Evolutionary conservation across 2,888 invertebrate species (phyloP), one percentile per base, ranked within the genome.

Genomic region (Apodemia mormo): DNA sequence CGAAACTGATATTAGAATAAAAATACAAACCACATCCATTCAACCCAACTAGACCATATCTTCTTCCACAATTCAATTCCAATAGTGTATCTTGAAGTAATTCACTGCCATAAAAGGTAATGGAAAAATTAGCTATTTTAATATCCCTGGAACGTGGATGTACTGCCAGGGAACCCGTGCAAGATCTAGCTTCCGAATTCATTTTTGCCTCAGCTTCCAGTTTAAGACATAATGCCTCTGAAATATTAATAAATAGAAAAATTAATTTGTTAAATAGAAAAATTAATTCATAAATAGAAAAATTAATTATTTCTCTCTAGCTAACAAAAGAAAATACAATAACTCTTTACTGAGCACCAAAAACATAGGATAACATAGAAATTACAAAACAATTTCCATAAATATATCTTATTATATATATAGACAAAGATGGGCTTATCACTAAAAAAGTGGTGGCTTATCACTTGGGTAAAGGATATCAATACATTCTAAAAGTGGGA

Each of bases 101-200:
- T 91, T 99, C 99, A 81, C 96, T 96, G 73, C 99, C 99, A 85
- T 99, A 99, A 93, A 99, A 99, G 65, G 99, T 99, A 78, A 99
- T 97, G 52, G 99, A 98, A 85, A 99, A 97, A 85, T 97, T 98
- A 73, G 97, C 97, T 75, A 99, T 97, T 93, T 99, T 99, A 69
- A 99, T 95, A 88, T 99, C 99, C 78, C 99, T 95, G 71, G 99
- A 98, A 77, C 98, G 96, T 3, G 98, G 98, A 90, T 99, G 99
- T 9, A 99, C 98, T 0, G 98, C 98, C 77, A 99, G 91, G 0
- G 98, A 97, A 14, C 99, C 99, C 0, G 99, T 99, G 80, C 98
- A 98, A 0, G 98, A 96, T 66, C 99, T 94, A 0, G 98, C 98
- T 82, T 98, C 97, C 0, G 99, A 98, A 87, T 98, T 98, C 80